Percentiles rank a stretch among this genome's conserved stretches.
These are phyloP conservation scores for Leptonema lineaticorne DNA, from an alignment of 1,140 invertebrate genomes.

Conservation along the genomic window DNA sequence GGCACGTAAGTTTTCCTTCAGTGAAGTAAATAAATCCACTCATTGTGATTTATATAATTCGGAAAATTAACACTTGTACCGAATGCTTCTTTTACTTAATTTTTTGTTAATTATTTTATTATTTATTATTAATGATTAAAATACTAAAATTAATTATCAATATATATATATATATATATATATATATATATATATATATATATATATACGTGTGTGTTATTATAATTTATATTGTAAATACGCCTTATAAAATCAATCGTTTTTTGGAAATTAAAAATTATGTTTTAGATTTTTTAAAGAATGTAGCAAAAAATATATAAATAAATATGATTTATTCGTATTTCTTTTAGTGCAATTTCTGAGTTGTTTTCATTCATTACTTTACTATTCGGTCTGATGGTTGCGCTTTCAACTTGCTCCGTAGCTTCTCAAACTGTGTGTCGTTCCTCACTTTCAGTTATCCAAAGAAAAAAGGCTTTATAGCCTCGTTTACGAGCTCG, in stretches of 20 bases:
- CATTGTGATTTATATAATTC: neutral
- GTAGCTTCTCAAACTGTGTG: neutral
- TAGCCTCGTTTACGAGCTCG: neutral
- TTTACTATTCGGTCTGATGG: neutral
- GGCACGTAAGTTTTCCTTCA: conserved; percentile 11
- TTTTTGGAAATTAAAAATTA: no score
- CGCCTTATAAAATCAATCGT: no score
- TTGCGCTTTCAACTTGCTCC: neutral
- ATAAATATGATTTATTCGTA: no score
- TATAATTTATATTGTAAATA: no score
- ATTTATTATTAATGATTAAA: no score
- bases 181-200: no score
- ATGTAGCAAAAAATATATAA: no score
- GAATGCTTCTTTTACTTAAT: neutral
- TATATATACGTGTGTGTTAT: no score
- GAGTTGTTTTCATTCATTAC: conserved; percentile 36
- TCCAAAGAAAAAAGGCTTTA: conserved; percentile 10
- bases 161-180: no score
- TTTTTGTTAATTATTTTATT: no score
- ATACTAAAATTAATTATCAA: no score
- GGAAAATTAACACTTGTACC: neutral
- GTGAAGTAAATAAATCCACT: neutral
- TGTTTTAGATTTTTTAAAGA: no score
- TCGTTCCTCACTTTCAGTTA: neutral
- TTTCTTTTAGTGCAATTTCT: conserved; percentile 25